Percentiles rank a stretch among this genome's conserved stretches.
Evolutionary conservation across 2,113 vertebrate genomes (phyloP).

Genomic region (Rostratula benghalensis): DNA sequence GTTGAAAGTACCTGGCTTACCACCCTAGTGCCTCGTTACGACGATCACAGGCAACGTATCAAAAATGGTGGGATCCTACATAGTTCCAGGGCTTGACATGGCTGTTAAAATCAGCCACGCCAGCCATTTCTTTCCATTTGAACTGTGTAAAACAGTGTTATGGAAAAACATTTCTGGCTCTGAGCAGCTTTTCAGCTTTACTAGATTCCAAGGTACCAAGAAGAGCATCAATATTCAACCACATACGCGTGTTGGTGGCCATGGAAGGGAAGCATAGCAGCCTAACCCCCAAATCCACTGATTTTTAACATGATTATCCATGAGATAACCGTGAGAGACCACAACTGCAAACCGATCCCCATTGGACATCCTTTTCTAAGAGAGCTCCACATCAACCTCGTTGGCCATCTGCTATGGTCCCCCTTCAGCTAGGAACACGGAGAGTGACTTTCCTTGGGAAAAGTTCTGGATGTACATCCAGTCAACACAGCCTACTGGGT

Average conservation of each 20-base stretch:
- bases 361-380: background rate
- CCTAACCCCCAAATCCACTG: background rate
- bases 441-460: background rate
- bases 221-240: constrained; percentile 27
- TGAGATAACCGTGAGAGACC: background rate
- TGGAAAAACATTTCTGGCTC: background rate
- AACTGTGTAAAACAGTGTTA: background rate
- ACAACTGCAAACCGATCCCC: background rate
- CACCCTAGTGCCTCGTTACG: background rate
- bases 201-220: constrained; percentile 33
- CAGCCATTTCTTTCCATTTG: background rate
- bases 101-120: background rate
- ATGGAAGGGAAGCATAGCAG: background rate
- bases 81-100: background rate
- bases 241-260: background rate
- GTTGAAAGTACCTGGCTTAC: background rate
- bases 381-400: background rate
- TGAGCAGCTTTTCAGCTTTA: constrained; percentile 23
- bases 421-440: background rate
- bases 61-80: background rate
- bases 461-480: background rate
- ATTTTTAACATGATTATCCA: background rate
- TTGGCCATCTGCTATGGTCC: background rate
- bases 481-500: background rate
- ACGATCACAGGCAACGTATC: background rate